Evolutionary conservation across 2,888 invertebrate genomes (phyloP), one percentile per base, ranked within the genome.

Genomic region (Callosobruchus maculatus): DNA sequence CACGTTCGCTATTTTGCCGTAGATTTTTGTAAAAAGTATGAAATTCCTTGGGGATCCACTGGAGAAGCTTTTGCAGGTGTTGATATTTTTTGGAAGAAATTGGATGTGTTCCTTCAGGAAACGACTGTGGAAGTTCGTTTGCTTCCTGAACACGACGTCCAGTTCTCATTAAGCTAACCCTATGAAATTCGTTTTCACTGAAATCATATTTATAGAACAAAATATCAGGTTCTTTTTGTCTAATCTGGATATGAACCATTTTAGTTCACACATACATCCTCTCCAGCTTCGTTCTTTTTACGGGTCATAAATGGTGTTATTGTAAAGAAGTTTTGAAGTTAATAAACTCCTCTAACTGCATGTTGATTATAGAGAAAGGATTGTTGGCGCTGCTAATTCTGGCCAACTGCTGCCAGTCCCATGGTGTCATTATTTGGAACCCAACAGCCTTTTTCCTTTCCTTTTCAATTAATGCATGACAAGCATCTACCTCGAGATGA

Each of bases 351-450:
- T 26, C 67, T 20, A 70, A 49, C 68, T 77, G 74, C 77, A 75
- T 77, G 30, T 72, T 74, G 26, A 74, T 26, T n/a, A 77, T 73
- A 71, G 22, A 71, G 67, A 76, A 76, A 73, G 30, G 71, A 70
- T 13, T 73, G 71, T 20, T 76, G 21, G 68, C 76, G 77, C 70
- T 74, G 73, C 77, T 76, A 76, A 72, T 77, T 71, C 71, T 75
- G 71, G 71, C 72, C 67, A 68, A 72, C 75, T 68, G 73, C 68
- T 21, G n/a, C n/a, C n/a, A n/a, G n/a, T n/a, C n/a, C n/a, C n/a
- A n/a, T n/a, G n/a, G n/a, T n/a, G n/a, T n/a, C n/a, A n/a, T n/a
- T n/a, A n/a, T n/a, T n/a, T n/a, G n/a, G n/a, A n/a, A n/a, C n/a
- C n/a, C n/a, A n/a, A 72, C 70, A 22, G 66, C 21, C 70, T 72